Conservation (phyloP, 1,140 invertebrate species). For the Maniola jurtina region DNA sequence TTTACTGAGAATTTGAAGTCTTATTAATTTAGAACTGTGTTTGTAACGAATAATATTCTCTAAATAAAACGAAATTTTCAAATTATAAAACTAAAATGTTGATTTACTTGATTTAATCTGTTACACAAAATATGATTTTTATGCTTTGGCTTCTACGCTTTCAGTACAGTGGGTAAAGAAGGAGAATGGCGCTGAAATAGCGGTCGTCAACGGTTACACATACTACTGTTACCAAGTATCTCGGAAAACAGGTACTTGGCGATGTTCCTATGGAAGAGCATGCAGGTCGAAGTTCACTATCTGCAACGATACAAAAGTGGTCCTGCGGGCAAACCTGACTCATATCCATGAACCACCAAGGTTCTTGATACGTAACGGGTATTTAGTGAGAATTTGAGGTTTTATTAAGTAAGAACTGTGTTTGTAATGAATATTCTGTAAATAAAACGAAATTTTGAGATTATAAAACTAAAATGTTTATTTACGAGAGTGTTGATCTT, state of each 20-base stretch:
- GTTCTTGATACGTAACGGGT: neutral
- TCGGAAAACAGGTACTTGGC: slow-evolving; percentile 22
- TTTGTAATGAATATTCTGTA: too few relatives aligned
- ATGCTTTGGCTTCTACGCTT: slow-evolving; percentile 4
- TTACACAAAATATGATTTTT: neutral
- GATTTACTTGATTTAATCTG: too few relatives aligned
- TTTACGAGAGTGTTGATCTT: too few relatives aligned
- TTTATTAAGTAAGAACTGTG: too few relatives aligned
- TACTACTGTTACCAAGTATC: slow-evolving; percentile 19
- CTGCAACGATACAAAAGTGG: neutral
- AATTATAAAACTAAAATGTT: too few relatives aligned
- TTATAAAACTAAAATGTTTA: too few relatives aligned
- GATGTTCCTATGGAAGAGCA: slow-evolving; percentile 28
- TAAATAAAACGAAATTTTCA: too few relatives aligned
- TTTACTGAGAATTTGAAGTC: too few relatives aligned
- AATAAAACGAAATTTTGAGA: too few relatives aligned
- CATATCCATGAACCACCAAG: slow-evolving; percentile 3
- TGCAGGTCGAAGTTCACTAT: slow-evolving; percentile 33
- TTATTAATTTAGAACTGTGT: too few relatives aligned
- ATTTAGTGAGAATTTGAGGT: neutral
- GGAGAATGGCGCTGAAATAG: slow-evolving; percentile 10
- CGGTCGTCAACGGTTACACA: slow-evolving; percentile 22
- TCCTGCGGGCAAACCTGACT: neutral
- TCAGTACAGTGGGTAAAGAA: slow-evolving; percentile 41
- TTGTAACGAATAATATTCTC: too few relatives aligned